phyloP scores from a whole-genome alignment of 2,113 vertebrate genomes.

The Anguilla japonica region DNA sequence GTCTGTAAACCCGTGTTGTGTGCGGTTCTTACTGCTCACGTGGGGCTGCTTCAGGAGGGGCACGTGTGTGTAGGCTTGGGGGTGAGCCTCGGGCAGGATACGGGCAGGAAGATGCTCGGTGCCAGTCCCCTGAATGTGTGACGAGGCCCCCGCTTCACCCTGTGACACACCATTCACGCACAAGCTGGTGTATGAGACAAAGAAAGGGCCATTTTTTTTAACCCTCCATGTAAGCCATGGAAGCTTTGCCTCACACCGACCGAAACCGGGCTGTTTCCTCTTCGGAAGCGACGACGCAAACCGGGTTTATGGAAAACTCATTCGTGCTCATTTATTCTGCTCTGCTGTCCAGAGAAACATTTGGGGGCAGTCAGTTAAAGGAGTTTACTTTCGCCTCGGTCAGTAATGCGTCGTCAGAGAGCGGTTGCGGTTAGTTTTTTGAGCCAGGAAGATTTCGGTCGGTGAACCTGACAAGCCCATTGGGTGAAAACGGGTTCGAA shows the following conservation, averaged over 20 bases:
- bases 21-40: neutral
- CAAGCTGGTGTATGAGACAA: neutral
- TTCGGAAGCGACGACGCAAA: neutral
- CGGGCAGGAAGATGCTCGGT: neutral
- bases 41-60: neutral
- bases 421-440: neutral
- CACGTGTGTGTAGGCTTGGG: neutral
- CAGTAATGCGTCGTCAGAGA: neutral
- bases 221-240: neutral
- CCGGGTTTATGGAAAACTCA: neutral
- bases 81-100: neutral
- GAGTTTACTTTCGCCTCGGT: neutral
- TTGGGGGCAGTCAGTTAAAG: neutral
- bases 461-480: neutral
- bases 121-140: neutral
- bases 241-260: too few species aligned
- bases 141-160: neutral
- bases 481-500: neutral
- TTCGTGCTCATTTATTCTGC: neutral
- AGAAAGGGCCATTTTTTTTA: neutral
- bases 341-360: neutral
- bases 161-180: neutral
- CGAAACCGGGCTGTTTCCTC: too few species aligned
- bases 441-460: neutral
- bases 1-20: neutral